Evolutionary conservation across 2,888 invertebrate species (phyloP), one percentile per base, ranked within the genome.

Genomic region (Anthophora plumipes): DNA sequence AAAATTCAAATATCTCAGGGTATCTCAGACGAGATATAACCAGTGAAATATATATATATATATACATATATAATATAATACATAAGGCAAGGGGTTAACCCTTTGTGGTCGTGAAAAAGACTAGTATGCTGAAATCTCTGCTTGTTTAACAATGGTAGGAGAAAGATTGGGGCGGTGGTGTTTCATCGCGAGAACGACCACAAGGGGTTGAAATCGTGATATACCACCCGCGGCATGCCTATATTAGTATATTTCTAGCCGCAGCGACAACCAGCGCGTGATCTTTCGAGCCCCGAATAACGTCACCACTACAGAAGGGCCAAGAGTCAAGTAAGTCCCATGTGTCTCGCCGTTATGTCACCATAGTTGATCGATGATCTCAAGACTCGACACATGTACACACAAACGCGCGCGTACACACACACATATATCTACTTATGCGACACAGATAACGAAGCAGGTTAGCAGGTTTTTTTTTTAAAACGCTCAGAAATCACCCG

Each of bases 201-300:
- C 77, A 71, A 79, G 71, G 77, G 79, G 48, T 79, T 73, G 70
- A 78, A 73, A 11, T 71, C 83, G 57, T 60, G 60, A 71, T 81
- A 75, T 71, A 85, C 84, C 86, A 83, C 81, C 83, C 89, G 91
- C 90, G 90, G 90, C 89, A 89, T 90, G 91, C 89, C 90, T 92
- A 90, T 85, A 90, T 90, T 91, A 91, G 90, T 91, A 89, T 92
- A 92, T 93, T 94, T 94, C 92, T 94, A 96, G 96, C 94, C 96
- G 96, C 90, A 95, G 95, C 91, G 96, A 96, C 93, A 95, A 95
- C 82, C 96, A 96, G 94, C 95, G 96, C 91, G 96, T 96, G 91
- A 95, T 96, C 94, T 96, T 96, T 95, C 95, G 95, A 93, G 95
- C 95, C 91, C 95, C 96, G 90, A 96, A 96, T 94, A 96, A 96